These are phyloP conservation scores for Dendrocopos noguchii DNA, from an alignment of 2,113 vertebrate genomes.

Conservation along the genomic window DNA sequence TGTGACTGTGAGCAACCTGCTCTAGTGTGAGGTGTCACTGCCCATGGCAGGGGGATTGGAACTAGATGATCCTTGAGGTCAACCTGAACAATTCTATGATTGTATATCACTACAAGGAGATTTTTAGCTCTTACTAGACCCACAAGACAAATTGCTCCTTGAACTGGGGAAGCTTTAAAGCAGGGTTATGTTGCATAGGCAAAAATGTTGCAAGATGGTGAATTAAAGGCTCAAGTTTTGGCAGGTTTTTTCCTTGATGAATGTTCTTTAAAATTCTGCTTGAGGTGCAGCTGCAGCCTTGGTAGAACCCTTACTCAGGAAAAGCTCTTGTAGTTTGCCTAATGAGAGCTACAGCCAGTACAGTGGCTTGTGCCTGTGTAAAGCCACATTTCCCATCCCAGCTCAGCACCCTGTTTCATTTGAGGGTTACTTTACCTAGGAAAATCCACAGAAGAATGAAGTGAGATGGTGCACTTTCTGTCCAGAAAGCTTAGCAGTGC, in stretches of 20 bases:
- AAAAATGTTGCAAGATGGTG: slow-evolving; percentile 8
- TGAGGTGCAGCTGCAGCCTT: neutral
- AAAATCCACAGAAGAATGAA: neutral
- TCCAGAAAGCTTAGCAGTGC: neutral
- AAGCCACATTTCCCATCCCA: neutral
- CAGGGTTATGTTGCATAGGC: neutral
- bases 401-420: neutral
- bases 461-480: neutral
- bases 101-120: neutral
- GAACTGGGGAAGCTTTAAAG: neutral
- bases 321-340: neutral
- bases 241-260: neutral
- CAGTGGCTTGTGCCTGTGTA: neutral
- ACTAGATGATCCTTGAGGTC: no score
- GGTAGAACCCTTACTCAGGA: neutral
- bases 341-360: neutral
- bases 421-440: neutral
- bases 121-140: neutral
- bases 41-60: no score
- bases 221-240: neutral
- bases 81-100: no score
- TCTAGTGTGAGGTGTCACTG: no score
- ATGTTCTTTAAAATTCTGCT: neutral
- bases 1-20: no score
- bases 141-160: slow-evolving; percentile 21